These are phyloP conservation scores for Steatocranus sp. DNA, from an alignment of 2,797 vertebrate genomes.

Conservation along the genomic window DNA sequence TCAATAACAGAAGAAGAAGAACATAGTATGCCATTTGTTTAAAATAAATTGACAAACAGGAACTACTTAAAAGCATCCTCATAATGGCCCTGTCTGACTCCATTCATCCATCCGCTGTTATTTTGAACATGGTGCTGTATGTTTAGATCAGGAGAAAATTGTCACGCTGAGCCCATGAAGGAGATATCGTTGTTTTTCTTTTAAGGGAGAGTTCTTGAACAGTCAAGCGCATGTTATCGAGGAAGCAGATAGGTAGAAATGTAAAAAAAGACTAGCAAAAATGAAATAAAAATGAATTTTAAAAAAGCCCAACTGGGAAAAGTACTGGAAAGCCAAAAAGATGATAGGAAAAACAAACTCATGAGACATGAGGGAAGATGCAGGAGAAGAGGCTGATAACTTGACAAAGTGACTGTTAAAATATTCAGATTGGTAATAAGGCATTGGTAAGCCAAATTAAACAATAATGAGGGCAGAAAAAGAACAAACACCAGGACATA, in stretches of 20 bases:
- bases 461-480: not conserved
- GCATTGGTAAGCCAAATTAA: not conserved
- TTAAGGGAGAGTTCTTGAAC: not conserved
- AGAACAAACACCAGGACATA: not conserved
- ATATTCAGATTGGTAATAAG: not conserved
- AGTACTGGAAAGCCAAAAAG: not conserved
- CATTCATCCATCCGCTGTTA: slow-evolving; percentile 10
- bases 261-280: not conserved
- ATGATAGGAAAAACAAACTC: not conserved
- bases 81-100: not conserved
- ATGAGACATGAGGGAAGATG: not conserved
- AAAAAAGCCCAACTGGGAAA: not conserved
- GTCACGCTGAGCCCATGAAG: not conserved
- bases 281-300: not conserved
- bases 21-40: not conserved
- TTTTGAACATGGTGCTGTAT: not conserved
- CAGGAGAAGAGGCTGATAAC: not conserved
- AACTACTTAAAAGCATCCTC: not conserved
- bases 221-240: not conserved
- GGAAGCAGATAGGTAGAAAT: not conserved
- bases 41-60: not conserved
- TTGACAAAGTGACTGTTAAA: not conserved
- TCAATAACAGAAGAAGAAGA: not conserved
- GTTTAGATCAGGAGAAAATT: slow-evolving; percentile 7
- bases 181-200: not conserved